Percentiles rank a stretch among this genome's conserved stretches.
Evolutionary conservation across 2,113 vertebrate genomes (phyloP).

Genomic region (Hemichromis elongatus): DNA sequence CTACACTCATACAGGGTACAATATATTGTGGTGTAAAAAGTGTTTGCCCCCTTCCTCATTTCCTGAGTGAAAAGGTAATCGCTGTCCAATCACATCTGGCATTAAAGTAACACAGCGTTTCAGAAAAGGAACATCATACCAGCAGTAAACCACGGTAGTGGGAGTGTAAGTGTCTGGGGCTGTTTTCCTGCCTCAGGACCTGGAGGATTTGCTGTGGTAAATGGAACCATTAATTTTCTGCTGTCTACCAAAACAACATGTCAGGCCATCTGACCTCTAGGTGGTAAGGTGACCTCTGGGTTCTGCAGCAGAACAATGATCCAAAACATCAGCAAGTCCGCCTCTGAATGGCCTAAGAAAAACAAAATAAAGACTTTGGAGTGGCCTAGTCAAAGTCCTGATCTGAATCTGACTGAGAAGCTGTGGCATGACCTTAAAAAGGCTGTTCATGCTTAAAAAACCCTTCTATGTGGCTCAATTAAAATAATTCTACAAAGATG

Average conservation of each 20-base stretch:
- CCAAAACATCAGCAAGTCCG: neutral
- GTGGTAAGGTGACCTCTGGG: neutral
- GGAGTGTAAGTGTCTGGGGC: neutral
- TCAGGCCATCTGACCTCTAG: neutral
- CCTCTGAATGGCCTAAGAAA: neutral
- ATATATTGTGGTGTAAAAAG: neutral
- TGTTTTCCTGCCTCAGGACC: neutral
- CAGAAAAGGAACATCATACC: neutral
- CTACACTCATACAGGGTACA: neutral
- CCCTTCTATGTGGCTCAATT: neutral
- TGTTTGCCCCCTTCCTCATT: neutral
- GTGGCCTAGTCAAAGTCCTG: neutral
- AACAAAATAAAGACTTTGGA: neutral
- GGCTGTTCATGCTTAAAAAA: neutral
- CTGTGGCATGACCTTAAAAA: neutral
- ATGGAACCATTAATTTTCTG: neutral
- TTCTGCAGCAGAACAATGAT: neutral
- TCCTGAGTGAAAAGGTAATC: neutral
- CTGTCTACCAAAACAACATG: no score
- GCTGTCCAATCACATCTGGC: neutral
- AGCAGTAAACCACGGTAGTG: neutral
- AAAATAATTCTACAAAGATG: neutral
- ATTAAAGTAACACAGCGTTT: neutral
- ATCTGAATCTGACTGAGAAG: neutral
- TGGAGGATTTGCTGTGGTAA: neutral